Base-by-base conservation (phyloP, 2,888 invertebrate species). In the Geophilus truncorum region DNA sequence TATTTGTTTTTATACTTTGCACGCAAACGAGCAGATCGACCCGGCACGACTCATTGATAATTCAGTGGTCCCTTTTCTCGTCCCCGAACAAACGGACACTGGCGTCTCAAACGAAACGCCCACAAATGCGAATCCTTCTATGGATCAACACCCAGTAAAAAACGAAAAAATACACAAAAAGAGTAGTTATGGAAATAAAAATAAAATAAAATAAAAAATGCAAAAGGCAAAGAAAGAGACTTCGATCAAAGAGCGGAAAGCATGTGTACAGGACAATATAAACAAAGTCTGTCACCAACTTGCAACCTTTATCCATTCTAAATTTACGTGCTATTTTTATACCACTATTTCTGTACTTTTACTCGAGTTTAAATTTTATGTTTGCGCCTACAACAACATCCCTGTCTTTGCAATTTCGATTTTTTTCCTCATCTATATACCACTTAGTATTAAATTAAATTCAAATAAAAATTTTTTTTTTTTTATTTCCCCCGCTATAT, bases 1-100 rank as follows among this genome's bases (percentile, higher is more conserved):
- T 70, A 70, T 70, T 70, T 70, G 70, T 70, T 70, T 70, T 70
- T 70, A 25, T 70, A 70, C 70, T 70, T 70, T 70, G 70, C 70
- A 70, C 70, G 70, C 70, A 70, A 70, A 70, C 70, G 28, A 70
- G 28, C 70, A 70, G 70, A 70, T 70, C 70, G 70, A 70, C 70
- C 70, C 70, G 70, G 28, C 28, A 70, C 28, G 28, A 70, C 70
- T 70, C 70, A 70, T 70, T 70, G 70, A 70, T 70, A 70, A 70
- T 70, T 70, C 70, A 70, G 70, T 25, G 28, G 25, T 70, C 70
- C 70, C 70, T 70, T n/a, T 70, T 51, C 51, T 51, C 51, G 51
- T 51, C 51, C 51, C 51, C 51, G 51, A 51, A 18, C 51, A 51
- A 51, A 51, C 51, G 51, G 51, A 51, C 51, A 51, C 51, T 51